Percentiles rank a stretch among this genome's conserved stretches.
Evolutionary conservation across 2,113 vertebrate species (phyloP).

Genomic region (Antechinus flavipes): DNA sequence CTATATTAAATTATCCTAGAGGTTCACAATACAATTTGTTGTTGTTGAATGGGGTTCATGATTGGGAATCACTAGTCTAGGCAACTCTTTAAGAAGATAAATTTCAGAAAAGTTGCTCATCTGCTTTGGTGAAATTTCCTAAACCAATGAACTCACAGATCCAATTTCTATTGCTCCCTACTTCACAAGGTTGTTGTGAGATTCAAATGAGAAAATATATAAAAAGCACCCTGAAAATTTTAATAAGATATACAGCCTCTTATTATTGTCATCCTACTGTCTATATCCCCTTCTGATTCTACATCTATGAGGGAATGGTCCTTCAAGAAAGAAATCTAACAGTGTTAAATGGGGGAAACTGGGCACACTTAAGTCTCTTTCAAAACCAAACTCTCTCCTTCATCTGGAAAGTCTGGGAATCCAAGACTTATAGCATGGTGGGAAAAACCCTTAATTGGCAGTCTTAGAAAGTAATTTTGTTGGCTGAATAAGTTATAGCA

Average conservation of each 20-base stretch:
- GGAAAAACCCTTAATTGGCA: background rate
- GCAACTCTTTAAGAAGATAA: background rate
- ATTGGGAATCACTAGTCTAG: background rate
- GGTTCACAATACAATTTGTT: background rate
- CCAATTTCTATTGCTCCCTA: background rate
- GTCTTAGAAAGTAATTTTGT: background rate
- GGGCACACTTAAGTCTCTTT: background rate
- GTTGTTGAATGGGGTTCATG: background rate
- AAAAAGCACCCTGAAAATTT: background rate
- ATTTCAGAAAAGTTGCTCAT: background rate
- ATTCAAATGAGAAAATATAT: background rate
- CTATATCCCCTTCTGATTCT: background rate
- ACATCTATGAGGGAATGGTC: background rate
- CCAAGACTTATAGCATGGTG: background rate
- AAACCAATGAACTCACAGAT: background rate
- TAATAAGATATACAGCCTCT: background rate
- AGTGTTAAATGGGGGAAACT: background rate
- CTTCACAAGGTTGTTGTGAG: background rate
- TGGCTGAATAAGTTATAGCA: too few species aligned
- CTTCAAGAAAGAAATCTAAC: background rate
- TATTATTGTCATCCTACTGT: background rate
- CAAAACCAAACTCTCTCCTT: background rate
- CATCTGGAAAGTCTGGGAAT: background rate
- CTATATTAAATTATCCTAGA: background rate
- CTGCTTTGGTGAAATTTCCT: background rate